Percentiles rank a stretch among this genome's conserved stretches.
These are phyloP conservation scores for Helobdella robusta DNA, from an alignment of 2,888 invertebrate species.

Conservation along the genomic window DNA sequence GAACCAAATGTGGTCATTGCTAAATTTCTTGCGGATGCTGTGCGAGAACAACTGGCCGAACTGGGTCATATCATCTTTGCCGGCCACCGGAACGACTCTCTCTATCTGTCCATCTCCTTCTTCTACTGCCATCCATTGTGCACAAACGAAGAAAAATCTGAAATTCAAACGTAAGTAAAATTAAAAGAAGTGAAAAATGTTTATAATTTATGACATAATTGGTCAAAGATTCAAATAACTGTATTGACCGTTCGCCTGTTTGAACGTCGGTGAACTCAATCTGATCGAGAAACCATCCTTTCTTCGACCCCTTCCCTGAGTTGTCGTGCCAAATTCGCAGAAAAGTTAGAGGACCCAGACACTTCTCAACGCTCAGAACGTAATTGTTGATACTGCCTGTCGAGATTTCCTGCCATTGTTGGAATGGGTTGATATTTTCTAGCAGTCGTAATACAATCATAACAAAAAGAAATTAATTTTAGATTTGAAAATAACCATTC, in stretches of 20 bases:
- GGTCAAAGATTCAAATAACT: not conserved
- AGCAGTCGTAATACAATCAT: not conserved
- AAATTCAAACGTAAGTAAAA: not conserved
- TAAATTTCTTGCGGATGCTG: constrained; percentile 47
- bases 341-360: constrained; percentile 45
- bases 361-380: constrained; percentile 44
- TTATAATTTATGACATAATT: not conserved
- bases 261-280: constrained; percentile 45
- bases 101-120: constrained; percentile 48
- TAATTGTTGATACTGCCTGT: constrained; percentile 46
- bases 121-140: constrained; percentile 48
- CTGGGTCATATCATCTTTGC: constrained; percentile 44
- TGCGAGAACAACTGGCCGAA: constrained; percentile 43
- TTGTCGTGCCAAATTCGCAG: constrained; percentile 49
- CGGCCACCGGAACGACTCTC: constrained; percentile 47
- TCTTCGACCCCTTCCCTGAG: constrained; percentile 42
- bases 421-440: not conserved
- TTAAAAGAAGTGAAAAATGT: not conserved
- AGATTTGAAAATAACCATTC: too few relatives aligned
- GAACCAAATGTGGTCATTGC: constrained; percentile 49
- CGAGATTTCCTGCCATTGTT: constrained; percentile 39
- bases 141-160: constrained; percentile 46
- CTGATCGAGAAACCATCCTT: constrained; percentile 47
- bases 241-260: constrained; percentile 45
- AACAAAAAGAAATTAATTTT: not conserved